phyloP scores from a whole-genome alignment of 1,140 invertebrate species.

The Rhagoletis pomonella region DNA sequence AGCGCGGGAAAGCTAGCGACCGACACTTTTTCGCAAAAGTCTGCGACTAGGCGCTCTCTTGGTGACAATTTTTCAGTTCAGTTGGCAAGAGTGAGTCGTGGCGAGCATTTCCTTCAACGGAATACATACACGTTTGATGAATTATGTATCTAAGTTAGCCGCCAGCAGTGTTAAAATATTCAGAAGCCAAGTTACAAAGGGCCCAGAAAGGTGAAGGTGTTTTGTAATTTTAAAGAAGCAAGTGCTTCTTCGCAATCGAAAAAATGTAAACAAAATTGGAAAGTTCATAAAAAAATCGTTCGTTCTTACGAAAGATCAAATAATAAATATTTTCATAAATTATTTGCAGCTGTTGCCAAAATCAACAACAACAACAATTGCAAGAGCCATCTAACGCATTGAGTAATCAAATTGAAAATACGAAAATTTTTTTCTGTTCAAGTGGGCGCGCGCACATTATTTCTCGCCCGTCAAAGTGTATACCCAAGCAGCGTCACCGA shows the following conservation, averaged over 20 bases:
- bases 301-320: background rate
- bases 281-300: background rate
- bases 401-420: slow-evolving; percentile 43
- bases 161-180: background rate
- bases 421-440: slow-evolving; percentile 9
- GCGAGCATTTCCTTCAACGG: background rate
- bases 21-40: slow-evolving; percentile 47
- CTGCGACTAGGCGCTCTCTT: background rate
- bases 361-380: background rate
- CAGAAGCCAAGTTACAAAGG: background rate
- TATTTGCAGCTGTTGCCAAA: slow-evolving; percentile 41
- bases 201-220: background rate
- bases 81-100: slow-evolving; percentile 31
- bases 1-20: background rate
- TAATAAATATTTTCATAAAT: background rate
- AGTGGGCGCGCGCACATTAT: slow-evolving; percentile 31
- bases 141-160: background rate
- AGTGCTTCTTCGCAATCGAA: background rate
- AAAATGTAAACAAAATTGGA: background rate
- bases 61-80: slow-evolving; percentile 46
- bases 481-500: background rate
- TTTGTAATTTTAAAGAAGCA: background rate
- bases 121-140: background rate
- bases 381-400: background rate
- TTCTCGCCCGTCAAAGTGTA: background rate